These are phyloP conservation scores for Corydoras sp. DNA, from an alignment of 2,113 vertebrate genomes.

Conservation along the genomic window DNA sequence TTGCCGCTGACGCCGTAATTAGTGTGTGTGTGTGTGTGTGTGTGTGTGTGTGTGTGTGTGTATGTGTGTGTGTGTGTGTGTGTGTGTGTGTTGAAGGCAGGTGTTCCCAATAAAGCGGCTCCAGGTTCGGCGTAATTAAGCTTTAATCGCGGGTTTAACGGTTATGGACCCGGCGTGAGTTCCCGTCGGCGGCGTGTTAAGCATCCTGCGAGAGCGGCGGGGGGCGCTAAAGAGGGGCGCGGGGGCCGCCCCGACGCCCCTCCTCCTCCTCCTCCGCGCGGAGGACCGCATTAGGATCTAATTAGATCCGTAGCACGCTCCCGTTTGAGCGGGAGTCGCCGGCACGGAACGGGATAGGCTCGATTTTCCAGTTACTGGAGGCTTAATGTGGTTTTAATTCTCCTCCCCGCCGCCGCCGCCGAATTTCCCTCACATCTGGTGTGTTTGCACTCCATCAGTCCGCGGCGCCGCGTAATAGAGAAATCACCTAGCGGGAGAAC, in stretches of 20 bases:
- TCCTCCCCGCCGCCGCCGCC: slow-evolving; percentile 51
- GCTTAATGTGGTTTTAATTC: slow-evolving; percentile 49
- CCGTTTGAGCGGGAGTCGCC: slow-evolving; percentile 37
- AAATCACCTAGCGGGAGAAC: slow-evolving; percentile 40
- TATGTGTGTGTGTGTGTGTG: too few relatives aligned
- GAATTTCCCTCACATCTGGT: slow-evolving; percentile 52
- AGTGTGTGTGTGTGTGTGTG: too few relatives aligned
- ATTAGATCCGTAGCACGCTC: slow-evolving; percentile 41
- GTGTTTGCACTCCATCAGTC: slow-evolving; percentile 45
- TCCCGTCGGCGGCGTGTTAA: slow-evolving; percentile 5
- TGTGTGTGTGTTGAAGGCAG: background rate
- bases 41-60: too few relatives aligned
- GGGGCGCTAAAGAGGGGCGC: slow-evolving; percentile 25
- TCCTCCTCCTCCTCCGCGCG: slow-evolving; percentile 28
- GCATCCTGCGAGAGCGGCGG: slow-evolving; percentile 3
- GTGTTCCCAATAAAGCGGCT: background rate
- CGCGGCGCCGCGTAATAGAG: slow-evolving; percentile 40
- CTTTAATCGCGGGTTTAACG: slow-evolving; percentile 17
- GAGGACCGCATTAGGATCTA: slow-evolving; percentile 46
- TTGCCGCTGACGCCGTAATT: too few relatives aligned
- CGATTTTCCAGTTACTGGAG: slow-evolving; percentile 51
- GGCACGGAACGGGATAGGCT: slow-evolving; percentile 33
- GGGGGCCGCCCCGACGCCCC: slow-evolving; percentile 24
- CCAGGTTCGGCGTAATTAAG: slow-evolving; percentile 4
- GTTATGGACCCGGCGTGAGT: slow-evolving; percentile 2